Base-by-base conservation (phyloP, 37 sponge, comb jelly and placozoan genomes). In the Ephydatia muelleri region DNA sequence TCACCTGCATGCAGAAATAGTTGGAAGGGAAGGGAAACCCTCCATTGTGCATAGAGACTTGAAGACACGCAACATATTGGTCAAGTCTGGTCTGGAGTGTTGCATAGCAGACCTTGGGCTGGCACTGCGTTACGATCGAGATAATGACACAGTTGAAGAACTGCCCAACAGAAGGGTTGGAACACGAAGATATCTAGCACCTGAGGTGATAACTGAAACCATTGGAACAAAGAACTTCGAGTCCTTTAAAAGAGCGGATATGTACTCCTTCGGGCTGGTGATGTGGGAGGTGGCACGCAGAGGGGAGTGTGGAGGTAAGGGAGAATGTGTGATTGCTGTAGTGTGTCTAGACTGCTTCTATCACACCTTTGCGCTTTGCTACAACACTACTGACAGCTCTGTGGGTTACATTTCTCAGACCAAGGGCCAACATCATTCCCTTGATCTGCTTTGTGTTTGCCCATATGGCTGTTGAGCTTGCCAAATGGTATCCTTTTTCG, bases 11-110 rank as follows among this genome's bases (percentile, higher is more conserved):
- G 70, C 80, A 0, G 95, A 94, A 38, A 80, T 96, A 3, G 65
- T 73, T 9, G 97, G 95, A 0, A 76, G 69, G 21, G 82, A 89
- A 33, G 79, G 80, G 26, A 96, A 94, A 71, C 89, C 91, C 9
- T 84, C 89, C 23, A 97, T 98, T 33, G 98, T 94, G 47, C 99
- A 98, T 72, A 81, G 99, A 0, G 99, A 98, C 72, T 32, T 98
- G 70, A 98, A 98, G 83, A 91, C 90, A 43, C 78, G 90, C 33
- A 98, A 98, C 76, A 93, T 98, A 36, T 85, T 98, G n/a, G 99
- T 98, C n/a, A 92, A 95, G 80, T 35, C 69, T 1, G 92, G 93
- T 70, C 65, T 49, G 40, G 69, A 82, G 49, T 96, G 95, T 64
- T 96, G 97, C 64, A 94, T 98, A 19, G 96, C 86, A 26, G 99